phyloP scores from a whole-genome alignment of 2,888 invertebrate genomes.

The Gibbula magus region DNA sequence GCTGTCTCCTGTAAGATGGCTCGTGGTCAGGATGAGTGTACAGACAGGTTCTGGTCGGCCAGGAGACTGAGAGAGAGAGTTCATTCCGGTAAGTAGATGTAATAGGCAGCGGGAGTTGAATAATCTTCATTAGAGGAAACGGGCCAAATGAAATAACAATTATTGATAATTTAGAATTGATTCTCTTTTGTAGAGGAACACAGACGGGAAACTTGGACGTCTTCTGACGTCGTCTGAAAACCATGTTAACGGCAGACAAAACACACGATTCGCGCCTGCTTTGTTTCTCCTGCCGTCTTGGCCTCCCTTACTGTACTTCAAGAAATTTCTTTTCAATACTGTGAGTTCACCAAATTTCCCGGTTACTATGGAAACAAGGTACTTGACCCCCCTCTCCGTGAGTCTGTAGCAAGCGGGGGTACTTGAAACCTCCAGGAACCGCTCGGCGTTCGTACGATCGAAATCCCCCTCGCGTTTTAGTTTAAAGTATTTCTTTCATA shows the following conservation, averaged over 20 bases:
- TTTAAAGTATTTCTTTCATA: neutral
- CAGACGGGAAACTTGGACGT: neutral
- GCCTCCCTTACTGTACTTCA: neutral
- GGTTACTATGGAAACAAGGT: constrained; percentile 25
- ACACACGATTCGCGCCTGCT: constrained; percentile 2
- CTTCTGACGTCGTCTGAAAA: neutral
- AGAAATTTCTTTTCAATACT: constrained; percentile 29
- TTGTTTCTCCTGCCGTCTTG: neutral
- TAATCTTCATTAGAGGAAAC: constrained; percentile 12
- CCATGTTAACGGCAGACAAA: neutral
- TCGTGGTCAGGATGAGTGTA: too few species aligned
- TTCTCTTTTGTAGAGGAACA: neutral
- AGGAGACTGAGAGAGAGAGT: neutral
- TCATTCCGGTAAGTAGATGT: constrained; percentile 2
- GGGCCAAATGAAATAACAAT: constrained; percentile 15
- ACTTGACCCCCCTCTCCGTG: constrained; percentile 25
- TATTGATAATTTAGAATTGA: constrained; percentile 23
- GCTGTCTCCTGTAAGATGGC: too few species aligned
- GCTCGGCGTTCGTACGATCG: neutral
- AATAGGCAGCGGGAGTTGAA: neutral
- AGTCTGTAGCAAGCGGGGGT: neutral
- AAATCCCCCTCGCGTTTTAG: neutral
- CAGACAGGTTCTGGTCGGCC: too few species aligned
- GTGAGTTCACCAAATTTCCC: constrained; percentile 28
- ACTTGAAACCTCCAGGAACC: neutral